Evolutionary conservation across 2,888 invertebrate genomes (phyloP), one percentile per base, ranked within the genome.

Genomic region (Schizotus pectinicornis): DNA sequence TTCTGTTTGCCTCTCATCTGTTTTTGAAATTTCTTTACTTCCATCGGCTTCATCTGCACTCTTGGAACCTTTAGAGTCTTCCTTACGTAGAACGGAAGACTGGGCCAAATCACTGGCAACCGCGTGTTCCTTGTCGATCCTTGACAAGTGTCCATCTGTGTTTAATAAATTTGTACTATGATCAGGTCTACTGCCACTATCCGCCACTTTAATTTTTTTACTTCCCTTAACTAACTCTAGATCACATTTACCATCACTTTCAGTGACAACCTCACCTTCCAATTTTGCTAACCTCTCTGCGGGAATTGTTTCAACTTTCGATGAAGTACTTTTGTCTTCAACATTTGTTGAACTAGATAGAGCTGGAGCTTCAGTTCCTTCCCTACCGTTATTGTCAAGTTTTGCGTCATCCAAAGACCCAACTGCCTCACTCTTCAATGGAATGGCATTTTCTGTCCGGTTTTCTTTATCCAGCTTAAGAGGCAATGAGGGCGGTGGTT

Each of bases 11-110:
- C 7, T 14, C 11, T 7, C 3, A 9, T 34, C 14, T 11, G 8
- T 11, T 42, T 35, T 11, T 32, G 14, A 38, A 35, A 46, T 39
- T 41, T 42, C 35, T 37, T 58, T 9, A 31, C 46, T 32, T 52
- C 60, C 43, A 39, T 22, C 47, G 11, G 12, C 12, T 37, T 46
- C 34, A 41, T 47, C 30, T 35, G 7, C 6, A 35, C 22, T 30
- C 14, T 49, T 30, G 43, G 22, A 12, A 22, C 22, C 5, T 5
- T 22, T 22, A 3, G 22, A 22, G 22, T 22, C 22, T 22, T 22
- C 22, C 22, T 22, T 22, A 5, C 22, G 3, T 5, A 5, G 22
- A 22, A 22, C 22, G 22, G 22, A 22, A 22, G 3, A 2, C 3
- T 5, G 22, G 3, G 22, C 3, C 5, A 22, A 22, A 22, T 22